Base-by-base conservation (phyloP, 92 coral and sea anemone species). In the Bergia puertoricense region DNA sequence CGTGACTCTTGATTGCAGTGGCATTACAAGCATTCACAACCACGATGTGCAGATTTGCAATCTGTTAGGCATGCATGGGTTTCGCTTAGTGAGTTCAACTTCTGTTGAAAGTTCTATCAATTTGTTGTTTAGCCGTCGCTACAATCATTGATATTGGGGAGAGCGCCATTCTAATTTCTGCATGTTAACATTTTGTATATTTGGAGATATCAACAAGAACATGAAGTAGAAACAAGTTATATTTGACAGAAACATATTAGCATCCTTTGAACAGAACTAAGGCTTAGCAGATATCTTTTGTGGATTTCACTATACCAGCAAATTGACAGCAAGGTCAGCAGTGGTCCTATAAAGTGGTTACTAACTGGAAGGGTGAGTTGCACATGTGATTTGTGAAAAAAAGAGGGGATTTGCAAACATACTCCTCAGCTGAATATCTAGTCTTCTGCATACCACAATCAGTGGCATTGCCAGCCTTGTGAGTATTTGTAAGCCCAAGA, bases 41-140 rank as follows among this genome's bases (percentile, higher is more conserved):
- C 87, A 84, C 44, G 87, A 84, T 36, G 87, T 84, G 48, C 87
- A 84, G 78, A 84, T 84, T 46, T 84, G 87, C 65, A 84, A 84
- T 41, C 65, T 84, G 68, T 22, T 84, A 16, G 87, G 87, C 4
- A 84, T 84, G 46, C 87, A 84, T 84, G 87, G 87, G 20, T 84
- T 84, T 84, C 87, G 87, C 44, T 46, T 84, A 73, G 87, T 84
- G 15, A 68, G 87, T 38, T 84, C 87, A 39, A 84, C 67, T 22
- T 44, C 87, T 30, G n/a, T 50, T 3, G 78, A 84, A 46, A 73
- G 75, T 42, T 84, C 87, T 30, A 50, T 68, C n/a, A 72, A 50
- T 84, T 72, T 84, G 46, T 72, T 84, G 43, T 84, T 84, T 71
- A 84, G 87, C 40, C 87, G 87, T 30, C 79, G 87, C 7, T 74